Evolutionary conservation across 37 sponge, comb jelly and placozoan genomes (phyloP), one percentile per base, ranked within the genome.

Genomic region (Bolinopsis microptera): DNA sequence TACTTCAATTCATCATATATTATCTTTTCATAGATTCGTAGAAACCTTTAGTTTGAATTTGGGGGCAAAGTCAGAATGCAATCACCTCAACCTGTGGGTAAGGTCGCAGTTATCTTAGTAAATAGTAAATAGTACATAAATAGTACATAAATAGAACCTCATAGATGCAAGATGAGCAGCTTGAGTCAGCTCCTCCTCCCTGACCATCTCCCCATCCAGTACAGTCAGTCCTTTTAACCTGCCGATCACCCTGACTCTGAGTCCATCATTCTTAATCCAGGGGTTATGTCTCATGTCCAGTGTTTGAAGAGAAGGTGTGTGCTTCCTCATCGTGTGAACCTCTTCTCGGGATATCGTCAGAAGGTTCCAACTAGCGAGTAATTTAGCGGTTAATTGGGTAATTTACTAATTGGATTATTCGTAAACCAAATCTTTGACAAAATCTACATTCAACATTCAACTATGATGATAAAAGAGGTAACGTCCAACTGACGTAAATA

Each of bases 271-370:
- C 94, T 96, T 94, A n/a, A 76, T 28, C 97, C 98, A 98, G 18
- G 95, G 94, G 76, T 98, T 98, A 76, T 95, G 76, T 2, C 96
- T 68, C 70, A 93, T 39, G 69, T 96, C 95, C 69, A 98, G 93
- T 26, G 37, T 13, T 16, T 76, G 32, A 0, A 98, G 83, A 32
- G 93, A 0, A 2, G 98, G 97, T n/a, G 94, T 83, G 83, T 95
- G 94, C 23, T 94, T 94, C 67, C 94, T 69, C 35, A 98, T 48
- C 13, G 95, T 68, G 37, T 39, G 72, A 22, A 95, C 61, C 21
- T 82, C 93, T 3, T 94, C 93, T 27, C 93, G 83, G 32, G 92
- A 76, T 92, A 69, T 69, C 25, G 92, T 82, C 34, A 98, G 76
- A 39, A 26, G 18, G 32, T 98, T 98, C 97, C 98, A 96, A 93